Base-by-base conservation (phyloP, 2,113 vertebrate species). In the Syngnathus typhle region DNA sequence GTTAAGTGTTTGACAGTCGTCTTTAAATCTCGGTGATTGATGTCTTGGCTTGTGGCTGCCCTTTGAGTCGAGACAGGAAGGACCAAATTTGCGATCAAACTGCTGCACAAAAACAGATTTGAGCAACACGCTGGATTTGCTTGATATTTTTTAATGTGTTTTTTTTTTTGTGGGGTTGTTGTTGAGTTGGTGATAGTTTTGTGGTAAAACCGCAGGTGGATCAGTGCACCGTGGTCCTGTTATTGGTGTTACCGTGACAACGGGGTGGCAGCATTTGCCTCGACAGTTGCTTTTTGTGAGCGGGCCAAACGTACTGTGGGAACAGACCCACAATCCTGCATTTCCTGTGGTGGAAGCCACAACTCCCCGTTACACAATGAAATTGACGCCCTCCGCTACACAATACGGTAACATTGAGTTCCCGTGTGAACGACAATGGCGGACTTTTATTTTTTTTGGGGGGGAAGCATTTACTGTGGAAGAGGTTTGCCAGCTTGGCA, bases 1-100 rank as follows among this genome's bases (percentile, higher is more conserved):
- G 59, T 41, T 41, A 41, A 61, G 59, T 19, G 19, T 39, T 32
- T 7, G 60, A 62, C 41, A 44, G 3, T 13, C 1, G n/a, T 16
- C 41, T 18, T 44, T 44, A 62, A 43, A 44, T 44, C 41, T 1
- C n/a, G 4, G 21, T 18, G 43, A 51, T 21, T 13, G 19, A 23
- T 38, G 16, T 36, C n/a, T 59, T 65, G 5, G 59, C 1, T 41
- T 44, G 39, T 60, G 19, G 59, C 23, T 65, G 36, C 49, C 66
- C 60, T 1, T 15, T 60, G 51, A 64, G 62, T n/a, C 39, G 58
- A 71, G 36, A 71, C 60, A 76, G 49, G 16, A 56, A 72, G 46
- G 38, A 21, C 21, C 19, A 44, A 62, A 41, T n/a, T 5, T 21
- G 16, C 19, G 7, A 21, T 11, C 3, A 21, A 41, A 10, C 36